These are phyloP conservation scores for Anagyrus pseudococci DNA, from an alignment of 2,888 invertebrate genomes.

Conservation along the genomic window DNA sequence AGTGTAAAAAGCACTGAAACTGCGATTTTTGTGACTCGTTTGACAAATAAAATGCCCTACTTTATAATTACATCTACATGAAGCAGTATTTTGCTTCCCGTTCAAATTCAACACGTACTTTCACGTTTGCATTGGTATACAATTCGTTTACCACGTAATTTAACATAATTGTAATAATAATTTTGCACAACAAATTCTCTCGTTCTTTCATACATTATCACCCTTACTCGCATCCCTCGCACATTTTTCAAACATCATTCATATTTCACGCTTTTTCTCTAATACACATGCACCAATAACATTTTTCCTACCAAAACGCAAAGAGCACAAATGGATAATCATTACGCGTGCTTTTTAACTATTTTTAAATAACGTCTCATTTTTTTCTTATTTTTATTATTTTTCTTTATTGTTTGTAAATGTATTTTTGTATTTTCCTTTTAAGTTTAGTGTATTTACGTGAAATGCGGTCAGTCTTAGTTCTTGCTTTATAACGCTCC, in stretches of 20 bases:
- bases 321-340: no score
- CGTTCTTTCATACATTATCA: constrained; percentile 8
- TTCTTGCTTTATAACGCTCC: constrained; percentile 39
- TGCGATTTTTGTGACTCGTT: constrained; percentile 10
- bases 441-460: neutral
- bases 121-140: constrained; percentile 14
- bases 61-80: constrained; percentile 17
- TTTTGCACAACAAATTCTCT: constrained; percentile 1
- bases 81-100: constrained; percentile 5
- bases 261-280: no score
- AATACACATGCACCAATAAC: no score
- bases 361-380: no score
- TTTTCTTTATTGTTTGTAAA: neutral
- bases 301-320: no score
- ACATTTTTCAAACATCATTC: neutral
- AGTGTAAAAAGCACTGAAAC: constrained; percentile 28
- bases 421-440: neutral
- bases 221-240: neutral
- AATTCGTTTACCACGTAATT: constrained; percentile 5
- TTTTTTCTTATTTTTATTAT: neutral
- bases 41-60: constrained; percentile 30
- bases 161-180: constrained; percentile 8
- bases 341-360: no score
- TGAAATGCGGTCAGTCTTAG: constrained; percentile 51
- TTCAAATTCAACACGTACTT: constrained; percentile 22